These are phyloP conservation scores for Drosophila atripex DNA, from an alignment of 2,888 invertebrate genomes.

Conservation along the genomic window DNA sequence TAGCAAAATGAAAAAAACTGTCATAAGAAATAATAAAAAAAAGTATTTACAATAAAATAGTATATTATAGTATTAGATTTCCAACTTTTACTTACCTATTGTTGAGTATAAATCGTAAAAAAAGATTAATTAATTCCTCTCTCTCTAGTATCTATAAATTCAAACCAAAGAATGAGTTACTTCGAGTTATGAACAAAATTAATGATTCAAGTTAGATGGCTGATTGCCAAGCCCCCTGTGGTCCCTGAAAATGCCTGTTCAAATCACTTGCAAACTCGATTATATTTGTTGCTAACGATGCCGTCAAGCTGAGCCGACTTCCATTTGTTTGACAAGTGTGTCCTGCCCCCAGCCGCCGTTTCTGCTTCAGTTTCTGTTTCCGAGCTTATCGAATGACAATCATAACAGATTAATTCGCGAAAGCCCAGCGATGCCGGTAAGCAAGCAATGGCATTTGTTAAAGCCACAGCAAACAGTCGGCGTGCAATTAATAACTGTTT, in stretches of 20 bases:
- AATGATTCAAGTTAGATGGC: neutral
- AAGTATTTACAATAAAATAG: too few relatives aligned
- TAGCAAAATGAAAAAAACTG: too few relatives aligned
- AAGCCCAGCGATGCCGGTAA: conserved; percentile 49
- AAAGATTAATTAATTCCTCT: neutral
- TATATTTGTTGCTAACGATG: conserved; percentile 46
- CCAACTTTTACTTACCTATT: neutral
- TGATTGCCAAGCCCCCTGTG: neutral
- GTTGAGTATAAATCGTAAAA: neutral
- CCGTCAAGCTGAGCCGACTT: conserved; percentile 20
- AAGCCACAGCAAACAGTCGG: conserved; percentile 53
- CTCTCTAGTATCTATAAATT: neutral
- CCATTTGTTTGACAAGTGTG: conserved; percentile 58
- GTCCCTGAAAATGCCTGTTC: conserved; percentile 1
- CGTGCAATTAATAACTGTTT: conserved; percentile 74
- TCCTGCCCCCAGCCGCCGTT: conserved; percentile 1
- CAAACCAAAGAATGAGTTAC: neutral
- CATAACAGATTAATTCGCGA: conserved; percentile 70
- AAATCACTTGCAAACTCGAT: conserved; percentile 24
- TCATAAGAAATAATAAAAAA: conserved; percentile 42
- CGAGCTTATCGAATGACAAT: conserved; percentile 65
- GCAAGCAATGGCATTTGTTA: conserved; percentile 50
- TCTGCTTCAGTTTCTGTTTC: neutral
- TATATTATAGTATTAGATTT: too few relatives aligned
- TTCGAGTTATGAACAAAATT: conserved; percentile 10